A percentile compares a stretch with the other conserved stretches of the same genome.
These are phyloP conservation scores for Panthera uncia DNA, from an alignment of 2,113 vertebrate genomes.

Conservation along the genomic window DNA sequence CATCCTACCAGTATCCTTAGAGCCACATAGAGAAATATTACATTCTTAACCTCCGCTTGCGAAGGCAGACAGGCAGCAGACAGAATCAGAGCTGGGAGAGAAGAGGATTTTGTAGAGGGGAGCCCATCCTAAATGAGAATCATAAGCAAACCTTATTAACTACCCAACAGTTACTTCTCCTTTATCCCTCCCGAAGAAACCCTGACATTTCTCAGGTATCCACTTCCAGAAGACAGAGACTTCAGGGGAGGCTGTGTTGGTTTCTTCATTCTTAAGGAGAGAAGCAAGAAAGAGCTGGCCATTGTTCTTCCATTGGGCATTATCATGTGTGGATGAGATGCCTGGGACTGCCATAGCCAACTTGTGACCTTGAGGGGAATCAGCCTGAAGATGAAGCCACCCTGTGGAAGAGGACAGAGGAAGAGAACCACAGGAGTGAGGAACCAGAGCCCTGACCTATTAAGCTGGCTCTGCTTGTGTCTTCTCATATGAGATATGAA, in stretches of 20 bases:
- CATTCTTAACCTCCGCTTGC: not conserved
- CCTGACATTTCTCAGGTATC: not conserved
- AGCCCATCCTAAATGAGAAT: not conserved
- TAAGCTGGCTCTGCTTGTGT: too few species aligned
- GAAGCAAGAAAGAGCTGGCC: not conserved
- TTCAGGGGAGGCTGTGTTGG: not conserved
- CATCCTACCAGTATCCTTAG: not conserved
- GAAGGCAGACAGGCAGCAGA: not conserved
- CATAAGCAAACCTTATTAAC: not conserved
- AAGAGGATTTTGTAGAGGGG: not conserved
- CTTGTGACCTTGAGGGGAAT: not conserved
- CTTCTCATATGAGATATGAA: not conserved
- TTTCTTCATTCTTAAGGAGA: not conserved
- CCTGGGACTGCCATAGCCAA: not conserved
- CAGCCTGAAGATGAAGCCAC: not conserved
- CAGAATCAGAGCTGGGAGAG: not conserved
- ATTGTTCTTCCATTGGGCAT: not conserved
- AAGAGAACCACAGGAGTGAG: not conserved
- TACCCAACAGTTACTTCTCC: not conserved
- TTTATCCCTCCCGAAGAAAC: not conserved
- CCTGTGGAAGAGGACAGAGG: not conserved
- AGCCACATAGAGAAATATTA: not conserved
- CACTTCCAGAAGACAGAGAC: not conserved
- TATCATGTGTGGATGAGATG: not conserved
- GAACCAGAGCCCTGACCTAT: not conserved